These are phyloP conservation scores for Drosophila quinaria DNA, from an alignment of 2,888 invertebrate species.

Conservation along the genomic window DNA sequence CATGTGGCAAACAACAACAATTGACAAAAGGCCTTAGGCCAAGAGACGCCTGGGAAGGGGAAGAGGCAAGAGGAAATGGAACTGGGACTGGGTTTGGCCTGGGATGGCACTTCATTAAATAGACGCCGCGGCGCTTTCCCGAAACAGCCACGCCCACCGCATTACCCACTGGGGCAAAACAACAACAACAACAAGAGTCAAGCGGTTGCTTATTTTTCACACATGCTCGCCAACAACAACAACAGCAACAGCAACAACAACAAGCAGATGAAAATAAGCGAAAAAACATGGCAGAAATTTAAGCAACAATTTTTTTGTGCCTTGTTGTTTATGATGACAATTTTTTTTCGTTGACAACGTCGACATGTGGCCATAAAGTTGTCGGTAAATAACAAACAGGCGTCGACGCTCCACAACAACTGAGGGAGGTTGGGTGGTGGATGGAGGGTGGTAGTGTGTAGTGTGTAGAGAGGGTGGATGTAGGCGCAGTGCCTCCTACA, in stretches of 20 bases:
- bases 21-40: slow-evolving; percentile 46
- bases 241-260: slow-evolving; percentile 22
- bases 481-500: slow-evolving; percentile 30
- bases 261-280: slow-evolving; percentile 23
- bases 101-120: slow-evolving; percentile 78
- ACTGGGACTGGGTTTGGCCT: slow-evolving; percentile 20
- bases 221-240: slow-evolving; percentile 68
- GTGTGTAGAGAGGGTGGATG: background rate
- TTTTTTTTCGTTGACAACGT: slow-evolving; percentile 56
- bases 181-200: slow-evolving; percentile 16
- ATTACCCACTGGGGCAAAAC: slow-evolving; percentile 51
- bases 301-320: slow-evolving; percentile 60
- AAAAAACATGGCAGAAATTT: slow-evolving; percentile 56
- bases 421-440: too few relatives aligned
- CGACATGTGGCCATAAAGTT: slow-evolving; percentile 82
- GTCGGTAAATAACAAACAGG: slow-evolving; percentile 83
- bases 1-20: slow-evolving; percentile 51
- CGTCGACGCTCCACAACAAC: slow-evolving; percentile 32
- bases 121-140: slow-evolving; percentile 78
- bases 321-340: slow-evolving; percentile 71
- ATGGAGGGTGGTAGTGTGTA: background rate
- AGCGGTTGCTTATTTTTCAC: slow-evolving; percentile 80
- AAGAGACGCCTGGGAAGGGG: background rate
- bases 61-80: background rate
- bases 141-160: slow-evolving; percentile 64